Conservation (phyloP, 2,888 invertebrate genomes). For the Slavum lentiscoides region DNA sequence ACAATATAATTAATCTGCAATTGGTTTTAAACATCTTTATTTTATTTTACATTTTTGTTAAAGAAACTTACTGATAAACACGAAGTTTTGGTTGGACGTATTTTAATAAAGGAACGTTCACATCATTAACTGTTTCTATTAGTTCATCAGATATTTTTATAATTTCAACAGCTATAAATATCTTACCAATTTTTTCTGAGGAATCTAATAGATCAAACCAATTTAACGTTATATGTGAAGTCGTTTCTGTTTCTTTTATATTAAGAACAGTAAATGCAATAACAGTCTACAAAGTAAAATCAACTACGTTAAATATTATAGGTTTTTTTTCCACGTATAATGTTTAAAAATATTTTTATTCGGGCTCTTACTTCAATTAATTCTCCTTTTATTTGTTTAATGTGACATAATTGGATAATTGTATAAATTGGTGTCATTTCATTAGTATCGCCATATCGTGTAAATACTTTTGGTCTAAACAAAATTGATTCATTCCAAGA, state of each 20-base stretch:
- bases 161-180: slow-evolving; percentile 8
- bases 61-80: slow-evolving; percentile 18
- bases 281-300: slow-evolving; percentile 12
- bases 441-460: not conserved
- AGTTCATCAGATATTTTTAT: not conserved
- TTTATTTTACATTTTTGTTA: not conserved
- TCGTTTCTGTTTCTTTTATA: not conserved
- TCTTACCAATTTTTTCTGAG: slow-evolving; percentile 22
- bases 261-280: slow-evolving; percentile 24
- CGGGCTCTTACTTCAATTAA: not conserved
- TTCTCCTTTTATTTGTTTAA: not conserved
- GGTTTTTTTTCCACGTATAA: not conserved
- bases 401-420: slow-evolving; percentile 25
- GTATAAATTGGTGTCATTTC: not conserved
- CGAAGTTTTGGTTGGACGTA: slow-evolving; percentile 10
- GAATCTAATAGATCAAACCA: slow-evolving; percentile 8
- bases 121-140: not conserved
- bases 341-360: not conserved
- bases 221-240: not conserved
- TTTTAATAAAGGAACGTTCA: not conserved
- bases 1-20: slow-evolving; percentile 21
- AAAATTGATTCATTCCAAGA: slow-evolving; percentile 27
- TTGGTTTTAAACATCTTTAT: not conserved
- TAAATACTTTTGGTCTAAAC: slow-evolving; percentile 8
- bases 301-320: not conserved